Percentiles rank a stretch among this genome's conserved stretches.
phyloP scores from a whole-genome alignment of 2,888 invertebrate species.

The Prosopocoilus inquinatus region DNA sequence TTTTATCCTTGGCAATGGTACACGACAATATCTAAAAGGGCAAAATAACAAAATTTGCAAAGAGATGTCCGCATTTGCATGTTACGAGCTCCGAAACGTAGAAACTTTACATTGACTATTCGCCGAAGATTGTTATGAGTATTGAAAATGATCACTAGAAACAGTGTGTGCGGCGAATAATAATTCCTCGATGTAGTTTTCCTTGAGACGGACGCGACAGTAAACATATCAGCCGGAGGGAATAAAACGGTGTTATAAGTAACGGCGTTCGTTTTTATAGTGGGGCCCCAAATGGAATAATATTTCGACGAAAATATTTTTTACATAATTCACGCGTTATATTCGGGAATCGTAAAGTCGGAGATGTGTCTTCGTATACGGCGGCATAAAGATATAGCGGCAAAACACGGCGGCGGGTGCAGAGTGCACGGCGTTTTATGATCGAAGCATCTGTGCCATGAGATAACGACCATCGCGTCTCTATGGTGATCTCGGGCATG shows the following conservation, averaged over 20 bases:
- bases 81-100: not conserved
- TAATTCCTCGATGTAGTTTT: not conserved
- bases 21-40: not conserved
- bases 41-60: not conserved
- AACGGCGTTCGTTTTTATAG: not conserved
- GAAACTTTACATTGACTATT: not conserved
- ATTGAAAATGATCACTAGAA: slow-evolving; percentile 8
- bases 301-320: slow-evolving; percentile 21
- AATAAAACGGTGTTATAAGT: not conserved
- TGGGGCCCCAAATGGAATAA: slow-evolving; percentile 19
- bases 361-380: not conserved
- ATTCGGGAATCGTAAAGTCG: not conserved
- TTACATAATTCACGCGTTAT: slow-evolving; percentile 4
- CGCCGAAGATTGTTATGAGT: slow-evolving; percentile 5
- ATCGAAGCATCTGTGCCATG: slow-evolving; percentile 22
- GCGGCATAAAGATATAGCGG: not conserved
- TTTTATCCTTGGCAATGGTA: not conserved
- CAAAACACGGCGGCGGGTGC: slow-evolving; percentile 13
- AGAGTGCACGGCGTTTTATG: slow-evolving; percentile 22
- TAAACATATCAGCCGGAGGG: not conserved
- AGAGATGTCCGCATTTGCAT: not conserved
- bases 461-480: slow-evolving; percentile 23
- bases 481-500: slow-evolving; percentile 9
- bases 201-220: not conserved
- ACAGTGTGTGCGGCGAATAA: not conserved